These are phyloP conservation scores for Dendrocincla fuliginosa DNA, from an alignment of 2,797 vertebrate species.

Conservation along the genomic window DNA sequence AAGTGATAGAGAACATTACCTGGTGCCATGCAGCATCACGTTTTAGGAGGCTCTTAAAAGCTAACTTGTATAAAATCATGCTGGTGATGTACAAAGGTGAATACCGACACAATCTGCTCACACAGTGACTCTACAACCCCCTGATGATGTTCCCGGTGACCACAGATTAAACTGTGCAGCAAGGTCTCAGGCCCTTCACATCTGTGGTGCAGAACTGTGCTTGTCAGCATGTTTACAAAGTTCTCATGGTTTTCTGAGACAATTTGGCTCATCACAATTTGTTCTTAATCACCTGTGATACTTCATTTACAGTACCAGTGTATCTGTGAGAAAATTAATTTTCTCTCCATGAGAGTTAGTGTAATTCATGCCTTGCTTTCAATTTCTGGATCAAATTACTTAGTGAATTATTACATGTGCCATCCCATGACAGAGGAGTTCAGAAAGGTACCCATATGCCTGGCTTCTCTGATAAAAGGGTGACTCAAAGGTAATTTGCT, in stretches of 20 bases:
- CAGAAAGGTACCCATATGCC: slow-evolving; percentile 46
- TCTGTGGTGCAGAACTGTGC: background rate
- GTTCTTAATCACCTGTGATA: slow-evolving; percentile 63
- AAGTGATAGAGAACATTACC: background rate
- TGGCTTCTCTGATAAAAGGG: background rate
- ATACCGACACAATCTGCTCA: background rate
- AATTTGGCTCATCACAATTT: slow-evolving; percentile 47
- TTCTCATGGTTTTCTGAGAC: slow-evolving; percentile 52
- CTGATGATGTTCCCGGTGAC: background rate
- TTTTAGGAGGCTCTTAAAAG: slow-evolving; percentile 5
- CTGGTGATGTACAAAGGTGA: background rate
- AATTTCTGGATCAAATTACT: slow-evolving; percentile 71
- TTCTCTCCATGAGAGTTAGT: slow-evolving; percentile 59
- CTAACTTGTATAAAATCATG: background rate
- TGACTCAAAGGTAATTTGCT: slow-evolving; percentile 32
- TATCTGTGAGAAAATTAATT: slow-evolving; percentile 72
- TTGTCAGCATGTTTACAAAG: background rate
- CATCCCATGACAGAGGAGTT: slow-evolving; percentile 50
- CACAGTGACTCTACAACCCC: background rate
- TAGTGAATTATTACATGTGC: slow-evolving; percentile 63
- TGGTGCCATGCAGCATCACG: background rate
- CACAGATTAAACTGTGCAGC: background rate
- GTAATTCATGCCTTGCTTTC: slow-evolving; percentile 72
- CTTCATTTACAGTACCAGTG: slow-evolving; percentile 33
- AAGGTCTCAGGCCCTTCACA: background rate